Evolutionary conservation across 2,113 vertebrate genomes (phyloP).

Genomic region (Erpornis zantholeuca): DNA sequence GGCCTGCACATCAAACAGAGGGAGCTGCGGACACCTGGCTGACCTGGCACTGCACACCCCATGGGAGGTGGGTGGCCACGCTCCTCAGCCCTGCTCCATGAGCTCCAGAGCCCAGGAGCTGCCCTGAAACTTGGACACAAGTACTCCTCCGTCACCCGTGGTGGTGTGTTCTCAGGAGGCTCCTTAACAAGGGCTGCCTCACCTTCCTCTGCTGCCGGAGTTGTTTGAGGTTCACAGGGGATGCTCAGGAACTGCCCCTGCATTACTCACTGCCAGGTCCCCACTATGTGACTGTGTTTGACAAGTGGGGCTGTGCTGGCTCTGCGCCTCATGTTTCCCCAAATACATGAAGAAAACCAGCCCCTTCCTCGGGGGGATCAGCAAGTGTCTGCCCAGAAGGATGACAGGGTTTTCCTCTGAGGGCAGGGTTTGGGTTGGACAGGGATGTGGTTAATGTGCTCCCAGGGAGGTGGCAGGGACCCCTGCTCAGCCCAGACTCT

Average conservation of each 20-base stretch:
- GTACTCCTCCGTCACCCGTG: not conserved
- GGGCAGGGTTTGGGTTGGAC: too few relatives aligned
- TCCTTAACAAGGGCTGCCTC: not conserved
- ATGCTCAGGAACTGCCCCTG: not conserved
- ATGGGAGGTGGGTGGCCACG: fast-evolving
- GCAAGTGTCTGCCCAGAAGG: fast-evolving
- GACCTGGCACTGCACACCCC: fast-evolving
- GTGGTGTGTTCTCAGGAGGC: not conserved
- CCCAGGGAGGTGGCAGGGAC: not conserved
- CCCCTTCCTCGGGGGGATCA: fast-evolving
- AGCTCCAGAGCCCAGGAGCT: not conserved
- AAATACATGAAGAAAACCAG: fast-evolving
- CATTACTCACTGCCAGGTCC: not conserved
- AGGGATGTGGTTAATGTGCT: fast-evolving
- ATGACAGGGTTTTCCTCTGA: fast-evolving
- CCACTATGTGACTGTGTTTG: fast-evolving
- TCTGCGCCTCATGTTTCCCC: not conserved
- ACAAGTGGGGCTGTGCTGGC: not conserved
- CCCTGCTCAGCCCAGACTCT: not conserved
- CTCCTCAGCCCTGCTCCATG: not conserved
- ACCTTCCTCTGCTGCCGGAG: not conserved
- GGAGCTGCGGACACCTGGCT: fast-evolving
- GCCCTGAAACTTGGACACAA: fast-evolving
- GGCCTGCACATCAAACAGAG: fast-evolving
- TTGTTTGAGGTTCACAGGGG: not conserved